phyloP scores from a whole-genome alignment of 2,113 vertebrate species.

The Sinocyclocheilus grahami region DNA sequence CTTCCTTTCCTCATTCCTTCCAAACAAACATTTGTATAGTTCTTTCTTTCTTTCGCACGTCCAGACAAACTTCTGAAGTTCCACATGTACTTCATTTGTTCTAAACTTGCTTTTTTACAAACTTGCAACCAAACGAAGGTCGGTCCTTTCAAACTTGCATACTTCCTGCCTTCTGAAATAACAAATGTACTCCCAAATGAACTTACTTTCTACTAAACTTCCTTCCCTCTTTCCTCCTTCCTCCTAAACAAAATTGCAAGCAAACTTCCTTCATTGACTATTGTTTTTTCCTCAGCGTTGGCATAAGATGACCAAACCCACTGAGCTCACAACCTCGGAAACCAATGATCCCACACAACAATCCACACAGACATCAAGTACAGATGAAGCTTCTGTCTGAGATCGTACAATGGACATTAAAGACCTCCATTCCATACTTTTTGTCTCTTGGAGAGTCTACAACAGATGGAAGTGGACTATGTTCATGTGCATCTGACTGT shows the following conservation, averaged over 20 bases:
- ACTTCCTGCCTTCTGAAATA: neutral
- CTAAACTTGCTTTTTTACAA: neutral
- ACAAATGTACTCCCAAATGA: neutral
- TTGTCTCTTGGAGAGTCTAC: neutral
- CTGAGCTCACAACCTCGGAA: slow-evolving; percentile 61
- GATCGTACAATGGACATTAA: neutral
- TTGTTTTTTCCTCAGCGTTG: slow-evolving; percentile 75
- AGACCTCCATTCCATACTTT: neutral
- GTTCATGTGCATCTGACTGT: neutral
- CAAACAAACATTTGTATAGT: neutral
- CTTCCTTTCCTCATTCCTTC: too few species aligned
- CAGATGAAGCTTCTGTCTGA: slow-evolving; percentile 73
- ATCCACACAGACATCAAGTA: slow-evolving; percentile 65
- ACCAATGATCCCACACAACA: slow-evolving; percentile 70
- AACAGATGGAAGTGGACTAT: neutral
- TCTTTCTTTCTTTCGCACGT: neutral
- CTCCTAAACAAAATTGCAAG: neutral
- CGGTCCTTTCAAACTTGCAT: neutral
- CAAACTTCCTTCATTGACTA: neutral
- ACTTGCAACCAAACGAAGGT: neutral
- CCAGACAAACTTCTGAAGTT: too few species aligned
- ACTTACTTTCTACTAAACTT: neutral
- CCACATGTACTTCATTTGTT: too few species aligned
- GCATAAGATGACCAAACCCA: slow-evolving; percentile 80
- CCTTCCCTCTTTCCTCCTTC: too few species aligned